Evolutionary conservation across 2,113 vertebrate genomes (phyloP).

Genomic region (Tretioscincus oriximinensis): DNA sequence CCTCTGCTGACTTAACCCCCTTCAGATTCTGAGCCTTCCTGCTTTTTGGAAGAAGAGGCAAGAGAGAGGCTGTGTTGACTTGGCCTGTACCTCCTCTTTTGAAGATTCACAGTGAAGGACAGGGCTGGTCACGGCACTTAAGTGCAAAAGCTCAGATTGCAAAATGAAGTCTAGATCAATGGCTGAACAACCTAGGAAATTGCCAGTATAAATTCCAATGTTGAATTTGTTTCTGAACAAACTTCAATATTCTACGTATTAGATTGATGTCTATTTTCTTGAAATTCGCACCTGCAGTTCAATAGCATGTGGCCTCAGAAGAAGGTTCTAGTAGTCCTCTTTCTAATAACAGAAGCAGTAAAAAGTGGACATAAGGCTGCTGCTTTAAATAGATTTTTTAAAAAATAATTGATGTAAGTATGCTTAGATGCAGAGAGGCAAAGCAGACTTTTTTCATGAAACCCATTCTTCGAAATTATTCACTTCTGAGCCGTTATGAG

Average conservation of each 20-base stretch:
- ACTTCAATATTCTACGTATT: not conserved
- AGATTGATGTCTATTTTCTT: not conserved
- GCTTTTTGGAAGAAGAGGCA: too few species aligned
- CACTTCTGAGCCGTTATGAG: not conserved
- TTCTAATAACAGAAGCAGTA: not conserved
- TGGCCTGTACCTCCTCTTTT: too few species aligned
- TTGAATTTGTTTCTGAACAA: not conserved
- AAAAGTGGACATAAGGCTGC: too few species aligned
- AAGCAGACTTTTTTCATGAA: not conserved
- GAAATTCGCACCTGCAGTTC: not conserved
- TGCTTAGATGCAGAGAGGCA: too few species aligned
- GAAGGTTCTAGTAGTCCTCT: not conserved
- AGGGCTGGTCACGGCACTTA: too few species aligned
- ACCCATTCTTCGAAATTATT: not conserved
- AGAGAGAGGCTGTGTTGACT: too few species aligned
- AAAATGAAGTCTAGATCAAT: too few species aligned
- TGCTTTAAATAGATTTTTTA: not conserved
- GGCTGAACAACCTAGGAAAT: not conserved
- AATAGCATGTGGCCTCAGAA: not conserved
- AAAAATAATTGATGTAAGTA: not conserved
- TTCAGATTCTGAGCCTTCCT: too few species aligned
- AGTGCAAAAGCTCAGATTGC: too few species aligned
- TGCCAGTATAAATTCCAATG: not conserved
- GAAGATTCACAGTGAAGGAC: too few species aligned
- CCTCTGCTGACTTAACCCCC: too few species aligned